A percentile compares a stretch with the other conserved stretches of the same genome.
These are phyloP conservation scores for Tyria jacobaeae DNA, from an alignment of 2,888 invertebrate species.

Conservation along the genomic window DNA sequence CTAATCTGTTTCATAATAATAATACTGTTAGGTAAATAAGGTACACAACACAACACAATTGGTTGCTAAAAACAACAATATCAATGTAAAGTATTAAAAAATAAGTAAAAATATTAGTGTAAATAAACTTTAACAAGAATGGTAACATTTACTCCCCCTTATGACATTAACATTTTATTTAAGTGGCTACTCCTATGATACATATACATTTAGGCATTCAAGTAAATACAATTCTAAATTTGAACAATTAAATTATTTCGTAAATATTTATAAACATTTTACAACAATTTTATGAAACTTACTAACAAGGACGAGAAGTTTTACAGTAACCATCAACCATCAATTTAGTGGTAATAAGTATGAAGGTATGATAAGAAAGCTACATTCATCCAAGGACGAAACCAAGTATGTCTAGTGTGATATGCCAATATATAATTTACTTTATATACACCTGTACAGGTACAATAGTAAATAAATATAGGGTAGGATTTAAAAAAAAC, in stretches of 20 bases:
- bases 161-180: conserved; percentile 66
- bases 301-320: conserved; percentile 69
- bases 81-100: not conserved
- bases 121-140: conserved; percentile 46
- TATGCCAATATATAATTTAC: conserved; percentile 76
- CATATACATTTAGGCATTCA: conserved; percentile 69
- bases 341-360: conserved; percentile 35
- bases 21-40: not conserved
- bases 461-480: conserved; percentile 44
- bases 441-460: conserved; percentile 72
- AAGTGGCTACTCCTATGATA: conserved; percentile 60
- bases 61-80: not conserved
- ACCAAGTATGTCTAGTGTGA: conserved; percentile 58
- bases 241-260: conserved; percentile 70
- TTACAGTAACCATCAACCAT: conserved; percentile 43
- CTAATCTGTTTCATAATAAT: not conserved
- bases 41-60: not conserved
- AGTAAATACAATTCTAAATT: conserved; percentile 65
- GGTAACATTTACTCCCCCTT: conserved; percentile 75
- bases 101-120: conserved; percentile 2
- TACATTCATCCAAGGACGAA: conserved; percentile 42
- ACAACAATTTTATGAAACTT: conserved; percentile 77
- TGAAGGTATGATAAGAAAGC: conserved; percentile 40
- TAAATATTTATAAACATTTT: conserved; percentile 81
- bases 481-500: conserved; percentile 34